phyloP scores from a whole-genome alignment of 1,140 invertebrate species.

The Lepidotrigona ventralis region DNA sequence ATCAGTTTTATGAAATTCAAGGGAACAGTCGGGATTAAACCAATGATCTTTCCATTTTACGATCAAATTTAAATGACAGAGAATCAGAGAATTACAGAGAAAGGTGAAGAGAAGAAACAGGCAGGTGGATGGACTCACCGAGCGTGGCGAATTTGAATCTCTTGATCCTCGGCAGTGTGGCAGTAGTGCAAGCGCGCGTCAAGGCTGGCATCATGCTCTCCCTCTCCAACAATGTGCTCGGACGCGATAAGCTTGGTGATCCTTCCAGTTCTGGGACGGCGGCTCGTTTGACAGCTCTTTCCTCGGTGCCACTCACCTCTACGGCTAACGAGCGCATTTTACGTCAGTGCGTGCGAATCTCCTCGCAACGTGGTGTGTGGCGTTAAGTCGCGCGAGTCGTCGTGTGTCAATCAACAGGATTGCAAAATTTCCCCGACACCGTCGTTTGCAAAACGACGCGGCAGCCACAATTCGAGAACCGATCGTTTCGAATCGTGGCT shows the following conservation, averaged over 20 bases:
- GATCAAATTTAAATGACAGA: too few relatives aligned
- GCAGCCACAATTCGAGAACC: background rate
- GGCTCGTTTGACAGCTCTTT: constrained; percentile 59
- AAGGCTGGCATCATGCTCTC: constrained; percentile 65
- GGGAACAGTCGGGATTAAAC: too few relatives aligned
- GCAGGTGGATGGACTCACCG: constrained; percentile 50
- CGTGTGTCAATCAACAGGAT: constrained; percentile 17
- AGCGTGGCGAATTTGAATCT: constrained; percentile 60
- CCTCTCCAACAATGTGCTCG: constrained; percentile 11
- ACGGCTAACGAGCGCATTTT: constrained; percentile 47
- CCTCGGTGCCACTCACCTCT: constrained; percentile 59
- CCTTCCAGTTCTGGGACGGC: constrained; percentile 47
- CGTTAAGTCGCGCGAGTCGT: constrained; percentile 28
- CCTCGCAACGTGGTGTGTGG: constrained; percentile 25
- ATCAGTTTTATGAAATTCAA: too few relatives aligned
- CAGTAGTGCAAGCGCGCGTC: constrained; percentile 60
- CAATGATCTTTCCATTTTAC: too few relatives aligned
- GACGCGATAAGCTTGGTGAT: constrained; percentile 39
- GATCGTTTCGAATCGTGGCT: background rate
- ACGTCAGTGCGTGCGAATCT: constrained; percentile 40
- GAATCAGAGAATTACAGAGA: background rate
- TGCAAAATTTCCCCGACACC: constrained; percentile 48
- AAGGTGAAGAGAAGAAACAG: background rate
- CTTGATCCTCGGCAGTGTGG: constrained; percentile 66
- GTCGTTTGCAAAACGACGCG: too few relatives aligned